Evolutionary conservation across 2,797 vertebrate genomes (phyloP).

Genomic region (Danionella dracula): DNA sequence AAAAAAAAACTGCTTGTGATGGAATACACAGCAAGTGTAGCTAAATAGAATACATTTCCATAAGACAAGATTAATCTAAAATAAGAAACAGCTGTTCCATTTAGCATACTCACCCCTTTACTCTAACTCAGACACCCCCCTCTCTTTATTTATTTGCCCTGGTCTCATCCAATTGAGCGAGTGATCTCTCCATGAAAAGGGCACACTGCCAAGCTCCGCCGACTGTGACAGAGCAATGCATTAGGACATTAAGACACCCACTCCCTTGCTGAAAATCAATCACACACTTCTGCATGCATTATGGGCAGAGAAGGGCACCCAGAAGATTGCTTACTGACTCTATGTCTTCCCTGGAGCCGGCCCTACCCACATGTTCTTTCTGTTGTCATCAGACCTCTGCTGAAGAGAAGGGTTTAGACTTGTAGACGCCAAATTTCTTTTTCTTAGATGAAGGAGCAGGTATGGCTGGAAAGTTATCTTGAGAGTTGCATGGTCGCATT

Average conservation of each 20-base stretch:
- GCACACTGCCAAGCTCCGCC: slow-evolving; percentile 68
- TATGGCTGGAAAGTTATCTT: slow-evolving; percentile 18
- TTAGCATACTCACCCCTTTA: slow-evolving; percentile 8
- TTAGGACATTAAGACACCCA: slow-evolving; percentile 75
- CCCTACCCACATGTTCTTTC: slow-evolving; percentile 9
- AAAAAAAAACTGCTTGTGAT: too few relatives aligned
- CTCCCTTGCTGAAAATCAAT: slow-evolving; percentile 67
- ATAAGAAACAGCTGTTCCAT: neutral
- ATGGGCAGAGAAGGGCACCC: slow-evolving; percentile 62
- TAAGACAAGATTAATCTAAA: neutral
- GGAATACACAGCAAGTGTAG: neutral
- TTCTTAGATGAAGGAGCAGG: neutral
- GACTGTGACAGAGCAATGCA: slow-evolving; percentile 74
- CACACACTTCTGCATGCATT: slow-evolving; percentile 61
- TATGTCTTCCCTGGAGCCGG: neutral
- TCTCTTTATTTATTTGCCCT: slow-evolving; percentile 71
- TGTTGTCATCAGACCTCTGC: neutral
- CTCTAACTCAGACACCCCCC: slow-evolving; percentile 49
- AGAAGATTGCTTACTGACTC: neutral
- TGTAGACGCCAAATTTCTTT: slow-evolving; percentile 4
- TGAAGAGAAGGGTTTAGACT: slow-evolving; percentile 6
- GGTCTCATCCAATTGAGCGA: slow-evolving; percentile 68
- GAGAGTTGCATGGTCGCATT: slow-evolving; percentile 13
- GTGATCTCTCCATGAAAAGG: slow-evolving; percentile 70
- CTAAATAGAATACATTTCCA: neutral